Conservation (phyloP, 2,797 vertebrate genomes). For the Podargus strigoides region DNA sequence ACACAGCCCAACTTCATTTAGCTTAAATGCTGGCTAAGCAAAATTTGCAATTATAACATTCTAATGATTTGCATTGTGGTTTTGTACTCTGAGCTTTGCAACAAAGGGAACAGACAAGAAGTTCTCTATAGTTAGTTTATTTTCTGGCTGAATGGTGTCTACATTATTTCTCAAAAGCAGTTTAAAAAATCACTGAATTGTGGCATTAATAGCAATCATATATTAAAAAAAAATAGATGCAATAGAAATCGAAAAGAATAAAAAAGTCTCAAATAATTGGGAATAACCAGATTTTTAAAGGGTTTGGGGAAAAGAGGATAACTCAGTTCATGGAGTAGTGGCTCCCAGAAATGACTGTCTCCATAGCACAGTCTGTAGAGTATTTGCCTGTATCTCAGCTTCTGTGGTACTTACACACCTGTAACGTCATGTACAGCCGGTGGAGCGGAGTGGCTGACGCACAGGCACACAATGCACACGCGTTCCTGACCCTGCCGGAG, state of each 20-base stretch:
- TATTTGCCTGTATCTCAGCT: not conserved
- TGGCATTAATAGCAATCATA: not conserved
- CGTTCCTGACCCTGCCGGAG: not conserved
- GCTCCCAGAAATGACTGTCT: not conserved
- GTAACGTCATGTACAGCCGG: rapidly evolving
- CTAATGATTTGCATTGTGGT: not conserved
- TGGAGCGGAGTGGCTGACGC: rapidly evolving
- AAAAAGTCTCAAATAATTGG: not conserved
- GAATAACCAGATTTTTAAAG: not conserved
- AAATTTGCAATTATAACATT: not conserved
- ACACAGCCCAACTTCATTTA: not conserved
- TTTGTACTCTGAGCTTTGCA: not conserved
- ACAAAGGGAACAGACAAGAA: not conserved
- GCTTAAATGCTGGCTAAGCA: not conserved
- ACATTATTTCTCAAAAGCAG: not conserved
- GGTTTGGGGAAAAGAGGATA: not conserved
- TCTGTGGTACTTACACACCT: not conserved
- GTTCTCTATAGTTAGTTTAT: not conserved
- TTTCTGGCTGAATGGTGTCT: not conserved
- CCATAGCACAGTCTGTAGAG: not conserved
- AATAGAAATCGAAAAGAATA: not conserved
- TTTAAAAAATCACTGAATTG: not conserved
- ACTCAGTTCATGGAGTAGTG: not conserved
- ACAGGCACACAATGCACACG: not conserved
- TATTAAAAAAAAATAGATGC: not conserved